Conservation (phyloP, 1,140 invertebrate genomes). For the Papilio helenus region DNA sequence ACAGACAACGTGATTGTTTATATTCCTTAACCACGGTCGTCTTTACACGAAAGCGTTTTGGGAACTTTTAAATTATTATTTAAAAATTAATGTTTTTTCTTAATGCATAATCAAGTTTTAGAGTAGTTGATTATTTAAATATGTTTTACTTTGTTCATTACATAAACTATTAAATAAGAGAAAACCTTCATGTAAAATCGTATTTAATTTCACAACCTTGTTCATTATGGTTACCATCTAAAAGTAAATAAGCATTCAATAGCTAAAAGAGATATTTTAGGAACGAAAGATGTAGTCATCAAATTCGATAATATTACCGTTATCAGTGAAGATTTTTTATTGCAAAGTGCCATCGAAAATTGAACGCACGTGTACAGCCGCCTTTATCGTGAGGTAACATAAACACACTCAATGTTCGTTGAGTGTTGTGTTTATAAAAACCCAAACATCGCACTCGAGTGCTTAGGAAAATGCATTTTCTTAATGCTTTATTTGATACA, state of each 20-base stretch:
- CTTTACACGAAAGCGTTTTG: neutral
- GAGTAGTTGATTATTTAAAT: too few relatives aligned
- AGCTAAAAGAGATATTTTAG: neutral
- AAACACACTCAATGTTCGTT: conserved; percentile 25
- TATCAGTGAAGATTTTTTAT: neutral
- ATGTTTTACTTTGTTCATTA: too few relatives aligned
- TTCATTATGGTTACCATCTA: too few relatives aligned
- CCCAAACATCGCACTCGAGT: conserved; percentile 16
- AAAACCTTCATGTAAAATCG: neutral
- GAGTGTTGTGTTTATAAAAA: conserved; percentile 28
- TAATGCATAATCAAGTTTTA: neutral
- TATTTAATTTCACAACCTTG: neutral
- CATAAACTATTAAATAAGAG: too few relatives aligned
- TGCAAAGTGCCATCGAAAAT: neutral
- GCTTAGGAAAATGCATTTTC: conserved; percentile 25
- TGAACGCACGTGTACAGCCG: neutral
- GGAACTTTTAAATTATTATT: neutral
- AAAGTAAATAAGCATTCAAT: too few relatives aligned
- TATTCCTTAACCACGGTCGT: neutral
- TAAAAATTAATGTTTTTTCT: neutral
- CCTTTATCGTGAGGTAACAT: conserved; percentile 18
- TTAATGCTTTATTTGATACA: conserved; percentile 24
- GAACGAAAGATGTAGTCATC: neutral
- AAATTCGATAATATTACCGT: neutral
- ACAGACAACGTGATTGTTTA: conserved; percentile 31